Base-by-base conservation (phyloP, 2,797 vertebrate species). In the Loriculus beryllinus region DNA sequence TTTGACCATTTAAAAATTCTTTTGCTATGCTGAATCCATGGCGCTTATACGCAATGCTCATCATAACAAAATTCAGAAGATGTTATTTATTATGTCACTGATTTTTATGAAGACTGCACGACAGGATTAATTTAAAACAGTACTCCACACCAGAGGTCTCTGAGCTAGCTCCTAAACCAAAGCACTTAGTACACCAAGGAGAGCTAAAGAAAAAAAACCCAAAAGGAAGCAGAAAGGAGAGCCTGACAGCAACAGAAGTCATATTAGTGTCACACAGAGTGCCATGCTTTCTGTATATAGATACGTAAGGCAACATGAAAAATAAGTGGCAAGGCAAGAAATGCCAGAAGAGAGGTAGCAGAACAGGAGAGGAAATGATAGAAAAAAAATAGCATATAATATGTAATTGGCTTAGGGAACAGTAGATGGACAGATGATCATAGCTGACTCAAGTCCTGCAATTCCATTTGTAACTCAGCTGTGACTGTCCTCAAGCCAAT, bases 41-140 rank as follows among this genome's bases (percentile, higher is more conserved):
- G 15, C 29, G 67, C 29, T 67, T 56, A 42, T 4, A 63, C 1
- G 3, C 25, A 69, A 45, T 26, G 31, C 12, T 91, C 45, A 80
- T 25, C 33, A 60, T 28, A 65, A 80, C 3, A 84, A n/a, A 86
- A 90, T 84, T 84, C 33, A 51, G 52, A 89, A 78, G 37, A 67
- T 1, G 3, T 4, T 62, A 20, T 43, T 63, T 72, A 80, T 88
- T 92, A 51, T 40, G 37, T 47, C 54, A 76, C 23, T 69, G 31
- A 60, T 88, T 57, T 65, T 18, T 75, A 69, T 8, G 47, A 65
- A 71, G 35, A 37, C 25, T 39, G 45, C 29, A 35, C 11, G 60
- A 57, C 3, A 6, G 19, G 43, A 70, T 65, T 84, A 59, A 88
- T 59, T 56, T 82, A 54, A 65, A 86, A 64, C 37, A 82, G 14